phyloP scores from a whole-genome alignment of 2,888 invertebrate species.

The Thecocarcelia acutangulata region DNA sequence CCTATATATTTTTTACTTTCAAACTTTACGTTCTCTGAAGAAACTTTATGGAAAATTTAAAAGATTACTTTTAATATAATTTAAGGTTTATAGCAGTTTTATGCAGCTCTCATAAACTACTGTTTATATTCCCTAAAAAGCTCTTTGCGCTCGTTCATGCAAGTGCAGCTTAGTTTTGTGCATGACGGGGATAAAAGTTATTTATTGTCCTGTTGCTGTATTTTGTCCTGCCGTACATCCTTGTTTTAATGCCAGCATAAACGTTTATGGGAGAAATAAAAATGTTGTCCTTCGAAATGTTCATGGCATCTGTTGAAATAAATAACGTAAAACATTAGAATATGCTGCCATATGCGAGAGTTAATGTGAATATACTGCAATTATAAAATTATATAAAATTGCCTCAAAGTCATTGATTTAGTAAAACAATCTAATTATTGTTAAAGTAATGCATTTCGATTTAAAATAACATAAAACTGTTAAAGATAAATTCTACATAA shows the following conservation, averaged over 20 bases:
- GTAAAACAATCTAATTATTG: no score
- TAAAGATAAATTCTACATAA: no score
- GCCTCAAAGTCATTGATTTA: background rate
- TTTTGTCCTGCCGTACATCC: constrained; percentile 2
- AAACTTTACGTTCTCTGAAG: no score
- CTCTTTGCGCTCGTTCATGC: no score
- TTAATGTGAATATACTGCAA: background rate
- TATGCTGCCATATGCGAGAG: constrained; percentile 42
- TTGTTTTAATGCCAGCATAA: background rate
- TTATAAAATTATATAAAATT: background rate
- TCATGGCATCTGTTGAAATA: background rate
- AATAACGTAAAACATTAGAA: constrained; percentile 1
- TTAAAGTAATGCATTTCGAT: no score
- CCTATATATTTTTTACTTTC: no score
- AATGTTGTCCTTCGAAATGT: constrained; percentile 38
- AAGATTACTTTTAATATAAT: background rate
- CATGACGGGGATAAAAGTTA: constrained; percentile 9
- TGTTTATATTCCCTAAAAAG: no score
- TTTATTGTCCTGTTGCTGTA: constrained; percentile 20
- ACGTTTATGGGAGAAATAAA: constrained; percentile 6
- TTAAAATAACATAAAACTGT: no score
- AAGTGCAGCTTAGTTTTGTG: background rate
- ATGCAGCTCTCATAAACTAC: background rate
- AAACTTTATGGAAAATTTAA: no score
- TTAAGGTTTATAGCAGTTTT: background rate